phyloP scores from a whole-genome alignment of 2,888 invertebrate species.

The Pyrochroa serraticornis region DNA sequence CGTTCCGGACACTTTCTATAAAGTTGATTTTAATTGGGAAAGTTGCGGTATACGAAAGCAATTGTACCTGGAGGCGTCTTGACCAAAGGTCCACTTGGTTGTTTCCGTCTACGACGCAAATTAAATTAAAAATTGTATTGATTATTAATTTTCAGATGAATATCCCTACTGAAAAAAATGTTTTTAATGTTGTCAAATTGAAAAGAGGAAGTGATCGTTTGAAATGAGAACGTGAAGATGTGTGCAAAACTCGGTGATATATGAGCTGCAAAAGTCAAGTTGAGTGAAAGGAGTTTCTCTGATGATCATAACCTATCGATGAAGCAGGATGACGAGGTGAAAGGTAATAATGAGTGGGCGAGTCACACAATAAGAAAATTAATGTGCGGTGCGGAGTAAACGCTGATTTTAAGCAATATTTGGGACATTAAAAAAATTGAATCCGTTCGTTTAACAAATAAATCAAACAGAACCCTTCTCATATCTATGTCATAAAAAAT shows the following conservation, averaged over 20 bases:
- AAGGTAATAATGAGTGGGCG: constrained; percentile 21
- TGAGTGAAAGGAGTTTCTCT: constrained; percentile 30
- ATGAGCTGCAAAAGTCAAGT: constrained; percentile 7
- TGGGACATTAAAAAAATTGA: no score
- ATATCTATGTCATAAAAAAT: no score
- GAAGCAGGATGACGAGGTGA: constrained; percentile 17
- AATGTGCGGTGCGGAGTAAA: neutral
- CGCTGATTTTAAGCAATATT: neutral
- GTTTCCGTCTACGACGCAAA: neutral
- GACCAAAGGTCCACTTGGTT: constrained; percentile 8
- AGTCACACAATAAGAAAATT: neutral
- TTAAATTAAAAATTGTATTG: no score
- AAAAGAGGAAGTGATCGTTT: constrained; percentile 1
- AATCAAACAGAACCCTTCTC: no score
- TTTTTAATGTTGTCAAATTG: neutral
- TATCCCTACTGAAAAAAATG: no score
- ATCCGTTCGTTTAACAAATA: no score
- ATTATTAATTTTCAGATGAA: no score
- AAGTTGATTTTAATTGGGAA: constrained; percentile 18
- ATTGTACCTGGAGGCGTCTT: constrained; percentile 12
- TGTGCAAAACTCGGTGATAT: constrained; percentile 10
- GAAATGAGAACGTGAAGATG: constrained; percentile 4
- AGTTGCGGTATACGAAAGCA: constrained; percentile 14
- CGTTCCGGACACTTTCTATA: constrained; percentile 17
- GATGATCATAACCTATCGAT: constrained; percentile 17